A percentile compares a stretch with the other conserved stretches of the same genome.
Conservation (phyloP, 2,888 invertebrate species). For the Lasius fuliginosus region DNA sequence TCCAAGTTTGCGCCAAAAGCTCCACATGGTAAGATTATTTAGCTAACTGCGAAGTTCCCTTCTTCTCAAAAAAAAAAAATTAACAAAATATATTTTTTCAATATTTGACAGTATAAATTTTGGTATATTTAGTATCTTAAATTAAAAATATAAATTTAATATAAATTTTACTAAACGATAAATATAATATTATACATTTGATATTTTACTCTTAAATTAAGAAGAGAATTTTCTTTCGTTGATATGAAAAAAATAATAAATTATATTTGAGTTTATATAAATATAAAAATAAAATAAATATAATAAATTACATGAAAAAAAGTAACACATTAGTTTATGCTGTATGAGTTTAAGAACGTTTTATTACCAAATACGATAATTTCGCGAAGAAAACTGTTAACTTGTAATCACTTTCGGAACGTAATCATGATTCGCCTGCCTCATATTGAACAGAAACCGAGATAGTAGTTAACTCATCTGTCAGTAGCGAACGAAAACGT, state of each 20-base stretch:
- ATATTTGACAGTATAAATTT: background rate
- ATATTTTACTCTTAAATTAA: background rate
- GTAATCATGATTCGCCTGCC: background rate
- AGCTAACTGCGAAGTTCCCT: background rate
- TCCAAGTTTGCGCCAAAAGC: background rate
- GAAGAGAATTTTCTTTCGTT: background rate
- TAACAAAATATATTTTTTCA: background rate
- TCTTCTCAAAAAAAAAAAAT: background rate
- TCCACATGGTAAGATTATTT: background rate
- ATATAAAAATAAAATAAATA: background rate
- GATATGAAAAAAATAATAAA: background rate
- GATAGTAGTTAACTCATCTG: background rate
- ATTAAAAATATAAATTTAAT: background rate
- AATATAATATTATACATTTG: background rate
- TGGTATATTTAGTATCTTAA: background rate
- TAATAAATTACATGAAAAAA: background rate
- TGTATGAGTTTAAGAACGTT: background rate
- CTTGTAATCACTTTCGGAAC: background rate
- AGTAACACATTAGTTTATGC: background rate
- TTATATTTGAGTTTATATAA: too few relatives aligned
- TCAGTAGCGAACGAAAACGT: slow-evolving; percentile 19
- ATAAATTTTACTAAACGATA: background rate
- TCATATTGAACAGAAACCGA: background rate
- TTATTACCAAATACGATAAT: background rate
- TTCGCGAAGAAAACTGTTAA: background rate